Conservation (phyloP, 2,113 vertebrate genomes). For the Notarius lentiginosus region DNA sequence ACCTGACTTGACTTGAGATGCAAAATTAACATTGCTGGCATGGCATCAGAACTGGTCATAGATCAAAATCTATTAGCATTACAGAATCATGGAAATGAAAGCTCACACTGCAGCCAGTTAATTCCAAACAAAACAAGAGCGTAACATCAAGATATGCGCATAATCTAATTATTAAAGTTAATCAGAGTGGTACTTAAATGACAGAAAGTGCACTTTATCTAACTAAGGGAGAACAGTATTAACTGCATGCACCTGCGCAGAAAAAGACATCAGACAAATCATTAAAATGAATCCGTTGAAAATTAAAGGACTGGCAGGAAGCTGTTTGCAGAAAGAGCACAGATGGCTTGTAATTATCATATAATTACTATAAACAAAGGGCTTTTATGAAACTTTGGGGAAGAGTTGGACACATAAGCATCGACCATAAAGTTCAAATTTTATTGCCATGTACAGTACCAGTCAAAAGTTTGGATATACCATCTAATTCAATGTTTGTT, state of each 20-base stretch:
- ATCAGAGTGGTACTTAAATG: not conserved
- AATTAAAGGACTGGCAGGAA: not conserved
- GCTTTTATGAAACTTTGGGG: not conserved
- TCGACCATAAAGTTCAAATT: not conserved
- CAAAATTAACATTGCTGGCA: slow-evolving; percentile 20
- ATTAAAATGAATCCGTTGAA: not conserved
- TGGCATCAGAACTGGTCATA: slow-evolving; percentile 25
- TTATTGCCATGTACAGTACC: no score
- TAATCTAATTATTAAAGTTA: slow-evolving; percentile 10
- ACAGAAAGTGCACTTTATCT: not conserved
- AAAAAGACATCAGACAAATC: not conserved
- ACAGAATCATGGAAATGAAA: slow-evolving; percentile 31
- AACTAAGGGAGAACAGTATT: not conserved
- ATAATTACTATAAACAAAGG: not conserved
- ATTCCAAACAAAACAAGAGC: slow-evolving; percentile 1
- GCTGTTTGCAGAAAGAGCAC: not conserved
- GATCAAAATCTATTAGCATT: slow-evolving; percentile 31
- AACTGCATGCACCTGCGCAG: not conserved
- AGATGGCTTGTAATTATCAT: not conserved
- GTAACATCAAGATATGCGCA: not conserved
- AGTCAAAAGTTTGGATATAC: no score
- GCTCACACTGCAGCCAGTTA: not conserved
- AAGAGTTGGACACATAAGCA: not conserved
- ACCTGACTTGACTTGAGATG: not conserved
- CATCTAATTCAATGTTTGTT: no score